Base-by-base conservation (phyloP, 2,797 vertebrate species). In the Esox masquinongy region DNA sequence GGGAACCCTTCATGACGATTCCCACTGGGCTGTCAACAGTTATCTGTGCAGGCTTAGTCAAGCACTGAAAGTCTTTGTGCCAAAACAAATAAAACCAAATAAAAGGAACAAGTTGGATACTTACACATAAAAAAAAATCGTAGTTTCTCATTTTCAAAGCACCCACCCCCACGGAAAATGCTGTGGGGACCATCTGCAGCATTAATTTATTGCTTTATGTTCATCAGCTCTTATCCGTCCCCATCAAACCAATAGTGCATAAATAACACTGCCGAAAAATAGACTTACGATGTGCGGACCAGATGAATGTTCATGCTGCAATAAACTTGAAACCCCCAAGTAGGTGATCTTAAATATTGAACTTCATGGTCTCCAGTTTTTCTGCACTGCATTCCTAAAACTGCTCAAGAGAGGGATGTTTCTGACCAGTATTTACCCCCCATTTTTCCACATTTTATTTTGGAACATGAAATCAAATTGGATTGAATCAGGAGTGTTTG, bases 311-410 rank as follows among this genome's bases (percentile, higher is more conserved):
- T 47, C n/a, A 73, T 70, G 74, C 51, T 5, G 53, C 19, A 17
- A 63, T 76, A 75, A 76, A 76, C n/a, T 64, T 72, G 39, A 72
- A 64, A 19, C 43, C 7, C 31, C 64, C 19, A 31, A 16, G 56
- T 34, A 16, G 49, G 59, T 69, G 12, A 75, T 75, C 29, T 22
- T 12, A 49, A 22, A 61, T 47, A 70, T 8, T 70, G 63, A 31
- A 76, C 73, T 76, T 76, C 70, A 64, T 76, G 70, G 74, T 73
- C 39, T n/a, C 22, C n/a, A 2, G 68, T 34, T 16, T 43, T 43
- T 2, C 8, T 14, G 24, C 17, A 5, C 43, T 49, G 22, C 36
- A n/a, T 24, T 43, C 67, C 6, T n/a, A 43, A 39, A 53, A 19
- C 53, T 5, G 53, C 15, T 36, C 8, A 17, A 1, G 11, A 17